phyloP scores from a whole-genome alignment of 1,140 invertebrate genomes.

The Halotydeus destructor region DNA sequence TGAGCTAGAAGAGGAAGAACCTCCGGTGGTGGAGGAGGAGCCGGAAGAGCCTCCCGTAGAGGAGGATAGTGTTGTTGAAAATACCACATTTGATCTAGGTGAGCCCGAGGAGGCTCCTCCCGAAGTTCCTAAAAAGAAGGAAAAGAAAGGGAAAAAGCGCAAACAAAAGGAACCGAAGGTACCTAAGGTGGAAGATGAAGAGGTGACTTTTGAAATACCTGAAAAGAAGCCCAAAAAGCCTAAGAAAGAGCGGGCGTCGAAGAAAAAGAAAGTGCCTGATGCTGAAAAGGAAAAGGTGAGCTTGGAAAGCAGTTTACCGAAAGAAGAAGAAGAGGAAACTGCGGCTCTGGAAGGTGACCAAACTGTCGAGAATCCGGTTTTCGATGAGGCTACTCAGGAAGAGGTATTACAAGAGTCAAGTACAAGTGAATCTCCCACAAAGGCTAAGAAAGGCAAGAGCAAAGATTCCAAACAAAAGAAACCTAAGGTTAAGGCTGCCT shows the following conservation, averaged over 20 bases:
- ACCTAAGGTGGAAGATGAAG: conserved; percentile 3
- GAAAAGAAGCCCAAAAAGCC: conserved; percentile 14
- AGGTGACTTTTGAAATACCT: not conserved
- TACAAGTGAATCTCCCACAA: conserved; percentile 2
- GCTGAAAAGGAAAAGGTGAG: conserved; percentile 7
- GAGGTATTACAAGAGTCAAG: not conserved
- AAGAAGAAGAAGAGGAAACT: not conserved
- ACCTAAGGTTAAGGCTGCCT: conserved; percentile 14
- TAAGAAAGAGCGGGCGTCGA: conserved; percentile 8
- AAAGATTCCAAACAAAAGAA: conserved; percentile 7
- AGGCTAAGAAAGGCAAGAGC: not conserved
- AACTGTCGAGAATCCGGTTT: conserved; percentile 3
- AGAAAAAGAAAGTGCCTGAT: conserved; percentile 8
- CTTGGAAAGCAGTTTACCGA: conserved; percentile 8
- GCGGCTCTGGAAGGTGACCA: not conserved
- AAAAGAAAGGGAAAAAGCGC: not conserved
- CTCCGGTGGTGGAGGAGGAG: no score
- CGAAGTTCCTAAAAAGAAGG: not conserved
- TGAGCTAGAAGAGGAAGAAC: no score
- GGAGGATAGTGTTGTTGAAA: not conserved
- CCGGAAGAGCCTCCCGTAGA: no score
- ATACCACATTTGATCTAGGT: not conserved
- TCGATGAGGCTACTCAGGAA: conserved; percentile 10
- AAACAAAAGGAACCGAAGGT: conserved; percentile 13
- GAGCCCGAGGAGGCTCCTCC: not conserved